phyloP scores from a whole-genome alignment of 2,888 invertebrate species.

The Mythimna albipuncta region DNA sequence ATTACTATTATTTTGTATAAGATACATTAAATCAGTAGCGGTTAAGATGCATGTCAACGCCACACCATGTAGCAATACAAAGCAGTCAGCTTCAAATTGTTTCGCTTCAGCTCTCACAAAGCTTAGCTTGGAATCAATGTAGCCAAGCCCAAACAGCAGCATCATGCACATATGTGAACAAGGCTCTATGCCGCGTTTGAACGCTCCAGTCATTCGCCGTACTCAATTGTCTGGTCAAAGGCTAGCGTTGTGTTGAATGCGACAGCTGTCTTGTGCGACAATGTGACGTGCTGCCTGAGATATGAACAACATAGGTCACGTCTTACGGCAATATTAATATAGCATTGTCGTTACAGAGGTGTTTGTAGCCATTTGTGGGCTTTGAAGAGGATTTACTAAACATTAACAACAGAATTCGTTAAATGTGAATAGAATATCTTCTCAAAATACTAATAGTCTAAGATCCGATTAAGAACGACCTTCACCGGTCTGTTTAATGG shows the following conservation, averaged over 20 bases:
- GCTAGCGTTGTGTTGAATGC: constrained; percentile 25
- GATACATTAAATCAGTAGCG: not conserved
- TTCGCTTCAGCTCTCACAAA: constrained; percentile 3
- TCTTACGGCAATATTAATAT: constrained; percentile 8
- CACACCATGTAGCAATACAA: not conserved
- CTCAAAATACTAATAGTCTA: no score
- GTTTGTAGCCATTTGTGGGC: not conserved
- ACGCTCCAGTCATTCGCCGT: constrained; percentile 9
- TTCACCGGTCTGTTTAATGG: no score
- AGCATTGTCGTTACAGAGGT: not conserved
- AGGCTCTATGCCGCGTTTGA: constrained; percentile 18
- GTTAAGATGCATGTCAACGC: not conserved
- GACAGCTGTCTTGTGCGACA: constrained; percentile 40
- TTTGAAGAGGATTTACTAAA: not conserved
- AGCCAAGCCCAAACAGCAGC: constrained; percentile 8
- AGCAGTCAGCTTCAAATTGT: constrained; percentile 20
- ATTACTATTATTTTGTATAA: not conserved
- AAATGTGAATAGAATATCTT: no score
- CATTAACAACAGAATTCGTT: no score
- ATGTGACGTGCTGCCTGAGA: constrained; percentile 19
- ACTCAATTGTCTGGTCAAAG: constrained; percentile 36
- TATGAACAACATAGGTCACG: constrained; percentile 21
- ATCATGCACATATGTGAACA: constrained; percentile 17
- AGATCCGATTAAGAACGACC: no score
- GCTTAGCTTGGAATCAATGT: constrained; percentile 8